phyloP scores from a whole-genome alignment of 2,113 vertebrate genomes.

The Chaetodon trifascialis region DNA sequence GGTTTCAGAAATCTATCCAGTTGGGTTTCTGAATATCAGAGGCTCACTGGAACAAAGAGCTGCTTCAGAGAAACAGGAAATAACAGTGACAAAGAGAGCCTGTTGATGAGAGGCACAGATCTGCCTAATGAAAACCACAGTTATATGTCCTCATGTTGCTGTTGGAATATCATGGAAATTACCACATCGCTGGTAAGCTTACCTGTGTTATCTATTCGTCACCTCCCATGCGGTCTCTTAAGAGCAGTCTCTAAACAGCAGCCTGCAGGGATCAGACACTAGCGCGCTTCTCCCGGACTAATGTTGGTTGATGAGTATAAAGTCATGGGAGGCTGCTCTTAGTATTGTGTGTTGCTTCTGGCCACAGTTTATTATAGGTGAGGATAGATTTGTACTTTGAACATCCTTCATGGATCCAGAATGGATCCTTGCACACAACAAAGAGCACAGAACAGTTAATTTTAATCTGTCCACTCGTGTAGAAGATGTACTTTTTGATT shows the following conservation, averaged over 20 bases:
- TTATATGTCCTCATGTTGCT: constrained; percentile 26
- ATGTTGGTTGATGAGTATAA: not conserved
- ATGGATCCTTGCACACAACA: not conserved
- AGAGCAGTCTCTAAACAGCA: not conserved
- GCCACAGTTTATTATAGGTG: not conserved
- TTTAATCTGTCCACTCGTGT: not conserved
- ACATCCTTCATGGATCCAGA: not conserved
- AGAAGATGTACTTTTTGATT: not conserved
- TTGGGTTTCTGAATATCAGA: constrained; percentile 78
- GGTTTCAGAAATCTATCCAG: constrained; percentile 71
- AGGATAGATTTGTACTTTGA: not conserved
- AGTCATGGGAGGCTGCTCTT: not conserved
- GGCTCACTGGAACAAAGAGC: constrained; percentile 73
- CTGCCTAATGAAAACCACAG: constrained; percentile 65
- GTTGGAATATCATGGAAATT: constrained; percentile 51
- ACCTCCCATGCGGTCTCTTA: not conserved
- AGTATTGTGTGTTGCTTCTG: not conserved
- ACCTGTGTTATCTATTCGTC: not conserved
- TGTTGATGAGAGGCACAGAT: constrained; percentile 73
- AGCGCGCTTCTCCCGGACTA: not conserved
- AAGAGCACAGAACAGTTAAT: too few species aligned
- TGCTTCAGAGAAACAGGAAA: constrained; percentile 79
- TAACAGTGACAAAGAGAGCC: constrained; percentile 76
- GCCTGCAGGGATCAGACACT: not conserved
- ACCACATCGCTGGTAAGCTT: not conserved